These are phyloP conservation scores for Drosophila nr. perissopoda DNA, from an alignment of 2,888 invertebrate genomes.

Conservation along the genomic window DNA sequence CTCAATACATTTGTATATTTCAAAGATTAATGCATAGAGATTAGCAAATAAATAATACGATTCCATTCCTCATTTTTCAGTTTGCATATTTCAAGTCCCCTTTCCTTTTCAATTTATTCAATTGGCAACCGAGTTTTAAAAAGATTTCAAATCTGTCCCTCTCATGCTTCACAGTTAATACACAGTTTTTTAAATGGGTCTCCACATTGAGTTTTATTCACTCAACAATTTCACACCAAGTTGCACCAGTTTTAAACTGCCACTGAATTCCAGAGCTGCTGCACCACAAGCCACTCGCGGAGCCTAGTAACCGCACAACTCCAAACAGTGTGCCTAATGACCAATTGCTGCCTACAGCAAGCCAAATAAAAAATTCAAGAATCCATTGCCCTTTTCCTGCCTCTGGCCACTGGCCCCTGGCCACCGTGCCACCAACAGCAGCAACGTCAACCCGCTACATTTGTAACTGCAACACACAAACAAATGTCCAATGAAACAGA, in stretches of 20 bases:
- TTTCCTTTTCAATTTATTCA: background rate
- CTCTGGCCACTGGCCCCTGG: background rate
- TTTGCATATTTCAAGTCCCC: background rate
- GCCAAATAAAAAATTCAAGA: conserved; percentile 39
- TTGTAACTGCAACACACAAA: conserved; percentile 66
- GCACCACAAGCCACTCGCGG: conserved; percentile 21
- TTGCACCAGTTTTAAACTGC: conserved; percentile 7
- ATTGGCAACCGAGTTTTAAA: background rate
- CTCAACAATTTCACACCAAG: conserved; percentile 11
- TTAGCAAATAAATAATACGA: background rate
- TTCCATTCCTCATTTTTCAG: background rate
- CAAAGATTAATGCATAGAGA: too few species aligned
- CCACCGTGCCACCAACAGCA: background rate
- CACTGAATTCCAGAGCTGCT: background rate
- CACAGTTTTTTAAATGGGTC: background rate
- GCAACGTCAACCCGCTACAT: conserved; percentile 50
- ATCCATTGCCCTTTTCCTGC: background rate
- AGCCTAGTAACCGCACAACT: conserved; percentile 29
- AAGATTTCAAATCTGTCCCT: background rate
- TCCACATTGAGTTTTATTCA: conserved; percentile 13
- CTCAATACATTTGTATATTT: too few species aligned
- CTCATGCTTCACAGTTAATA: background rate
- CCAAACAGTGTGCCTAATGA: conserved; percentile 68
- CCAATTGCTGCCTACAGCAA: conserved; percentile 65
- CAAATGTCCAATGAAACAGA: conserved; percentile 79